phyloP scores from a whole-genome alignment of 2,888 invertebrate species.

The Cenopis cana region DNA sequence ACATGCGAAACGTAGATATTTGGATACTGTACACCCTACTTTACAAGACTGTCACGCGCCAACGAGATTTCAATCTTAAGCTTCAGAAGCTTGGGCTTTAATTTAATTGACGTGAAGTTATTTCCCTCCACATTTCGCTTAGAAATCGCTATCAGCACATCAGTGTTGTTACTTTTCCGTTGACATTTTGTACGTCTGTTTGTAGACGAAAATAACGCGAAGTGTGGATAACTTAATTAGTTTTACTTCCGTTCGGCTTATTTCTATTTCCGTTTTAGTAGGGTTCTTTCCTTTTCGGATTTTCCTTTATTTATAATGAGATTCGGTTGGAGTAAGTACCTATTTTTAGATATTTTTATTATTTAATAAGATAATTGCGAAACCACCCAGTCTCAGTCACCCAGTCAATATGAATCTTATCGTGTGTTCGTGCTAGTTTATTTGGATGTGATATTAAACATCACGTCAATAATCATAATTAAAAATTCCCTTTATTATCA shows the following conservation, averaged over 20 bases:
- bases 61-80: slow-evolving; percentile 57
- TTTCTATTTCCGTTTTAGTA: slow-evolving; percentile 82
- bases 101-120: slow-evolving; percentile 50
- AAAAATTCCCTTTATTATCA: neutral
- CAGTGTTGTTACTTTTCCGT: slow-evolving; percentile 74
- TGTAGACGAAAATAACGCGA: slow-evolving; percentile 79
- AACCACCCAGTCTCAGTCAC: neutral
- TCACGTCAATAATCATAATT: neutral
- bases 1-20: slow-evolving; percentile 82
- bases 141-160: slow-evolving; percentile 73
- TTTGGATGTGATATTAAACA: neutral
- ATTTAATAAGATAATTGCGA: neutral
- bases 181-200: slow-evolving; percentile 80
- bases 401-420: too few species aligned
- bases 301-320: slow-evolving; percentile 75
- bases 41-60: slow-evolving; percentile 54
- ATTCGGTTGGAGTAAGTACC: slow-evolving; percentile 72
- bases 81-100: slow-evolving; percentile 53
- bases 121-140: slow-evolving; percentile 68
- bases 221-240: slow-evolving; percentile 83
- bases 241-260: slow-evolving; percentile 82
- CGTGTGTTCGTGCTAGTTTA: too few species aligned
- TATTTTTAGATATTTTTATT: slow-evolving; percentile 48
- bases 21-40: slow-evolving; percentile 73
- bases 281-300: slow-evolving; percentile 77